phyloP scores from a whole-genome alignment of 2,113 vertebrate species.

The Sus scrofa region DNA sequence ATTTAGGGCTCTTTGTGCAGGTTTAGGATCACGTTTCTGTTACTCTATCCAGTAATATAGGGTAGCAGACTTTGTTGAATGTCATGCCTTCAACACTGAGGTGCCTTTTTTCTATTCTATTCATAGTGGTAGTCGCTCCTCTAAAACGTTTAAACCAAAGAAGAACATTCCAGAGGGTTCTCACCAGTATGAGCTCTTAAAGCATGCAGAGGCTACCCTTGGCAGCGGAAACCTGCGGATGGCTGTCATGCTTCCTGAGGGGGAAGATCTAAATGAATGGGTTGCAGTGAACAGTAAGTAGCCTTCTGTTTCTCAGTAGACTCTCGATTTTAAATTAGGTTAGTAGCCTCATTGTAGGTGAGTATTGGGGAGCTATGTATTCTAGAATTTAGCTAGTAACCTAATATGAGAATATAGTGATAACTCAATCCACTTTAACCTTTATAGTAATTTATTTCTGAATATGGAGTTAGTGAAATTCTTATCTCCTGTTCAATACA shows the following conservation, averaged over 20 bases:
- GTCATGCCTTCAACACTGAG: slow-evolving; percentile 39
- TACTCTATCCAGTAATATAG: background rate
- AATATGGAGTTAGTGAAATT: slow-evolving; percentile 57
- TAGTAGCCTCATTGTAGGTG: background rate
- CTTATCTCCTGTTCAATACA: slow-evolving; percentile 11
- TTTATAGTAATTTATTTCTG: slow-evolving; percentile 35
- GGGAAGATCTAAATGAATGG: slow-evolving; percentile 94
- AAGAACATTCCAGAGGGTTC: slow-evolving; percentile 95
- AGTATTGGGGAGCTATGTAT: background rate
- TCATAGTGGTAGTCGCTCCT: slow-evolving; percentile 92
- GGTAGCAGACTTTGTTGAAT: background rate
- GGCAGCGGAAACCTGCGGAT: slow-evolving; percentile 93
- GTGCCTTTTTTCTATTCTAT: background rate
- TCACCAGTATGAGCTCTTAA: slow-evolving; percentile 93
- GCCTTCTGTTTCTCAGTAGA: background rate
- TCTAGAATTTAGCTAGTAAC: slow-evolving; percentile 4
- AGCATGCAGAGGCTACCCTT: slow-evolving; percentile 93
- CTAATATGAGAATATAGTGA: background rate
- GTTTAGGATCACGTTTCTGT: background rate
- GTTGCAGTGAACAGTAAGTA: slow-evolving; percentile 94
- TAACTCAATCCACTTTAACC: background rate
- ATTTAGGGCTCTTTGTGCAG: slow-evolving; percentile 30
- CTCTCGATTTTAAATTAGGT: background rate
- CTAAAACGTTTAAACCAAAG: slow-evolving; percentile 95
- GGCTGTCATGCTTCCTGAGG: slow-evolving; percentile 94